phyloP scores from a whole-genome alignment of 2,888 invertebrate species.

The Lampropteryx suffumata region DNA sequence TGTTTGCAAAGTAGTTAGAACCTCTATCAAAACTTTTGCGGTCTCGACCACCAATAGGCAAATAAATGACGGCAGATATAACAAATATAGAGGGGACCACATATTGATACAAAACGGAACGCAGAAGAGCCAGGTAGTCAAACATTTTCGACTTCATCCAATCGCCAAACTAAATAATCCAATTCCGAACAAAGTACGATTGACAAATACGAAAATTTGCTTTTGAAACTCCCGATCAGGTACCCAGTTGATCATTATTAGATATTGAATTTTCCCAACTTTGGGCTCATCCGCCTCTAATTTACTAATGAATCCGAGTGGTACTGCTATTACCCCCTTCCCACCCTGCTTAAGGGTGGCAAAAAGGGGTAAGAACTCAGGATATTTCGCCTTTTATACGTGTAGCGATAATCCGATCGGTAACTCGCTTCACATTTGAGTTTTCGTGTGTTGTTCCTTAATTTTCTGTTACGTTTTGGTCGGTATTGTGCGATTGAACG shows the following conservation, averaged over 20 bases:
- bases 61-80: conserved; percentile 3
- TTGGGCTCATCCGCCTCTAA: conserved; percentile 83
- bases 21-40: conserved; percentile 29
- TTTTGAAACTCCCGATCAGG: conserved; percentile 43
- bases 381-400: conserved; percentile 81
- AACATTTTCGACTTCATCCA: conserved; percentile 67
- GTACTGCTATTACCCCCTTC: conserved; percentile 73
- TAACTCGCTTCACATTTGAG: conserved; percentile 77
- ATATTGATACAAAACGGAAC: conserved; percentile 32
- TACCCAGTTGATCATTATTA: conserved; percentile 75
- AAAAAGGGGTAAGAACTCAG: conserved; percentile 76
- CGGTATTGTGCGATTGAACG: conserved; percentile 17
- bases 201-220: conserved; percentile 69
- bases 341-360: conserved; percentile 43
- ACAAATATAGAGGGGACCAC: conserved; percentile 23
- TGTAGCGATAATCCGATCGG: conserved; percentile 82
- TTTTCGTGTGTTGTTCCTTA: conserved; percentile 67
- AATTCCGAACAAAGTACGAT: conserved; percentile 73
- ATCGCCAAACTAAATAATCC: conserved; percentile 79
- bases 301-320: conserved; percentile 84
- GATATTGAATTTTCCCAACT: conserved; percentile 83
- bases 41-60: conserved; percentile 26
- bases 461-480: conserved; percentile 26
- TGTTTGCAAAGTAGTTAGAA: conserved; percentile 26
- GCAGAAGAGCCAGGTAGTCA: conserved; percentile 39